A percentile compares a stretch with the other conserved stretches of the same genome.
These are phyloP conservation scores for Dicyrtomina minuta DNA, from an alignment of 2,888 invertebrate genomes.

Conservation along the genomic window DNA sequence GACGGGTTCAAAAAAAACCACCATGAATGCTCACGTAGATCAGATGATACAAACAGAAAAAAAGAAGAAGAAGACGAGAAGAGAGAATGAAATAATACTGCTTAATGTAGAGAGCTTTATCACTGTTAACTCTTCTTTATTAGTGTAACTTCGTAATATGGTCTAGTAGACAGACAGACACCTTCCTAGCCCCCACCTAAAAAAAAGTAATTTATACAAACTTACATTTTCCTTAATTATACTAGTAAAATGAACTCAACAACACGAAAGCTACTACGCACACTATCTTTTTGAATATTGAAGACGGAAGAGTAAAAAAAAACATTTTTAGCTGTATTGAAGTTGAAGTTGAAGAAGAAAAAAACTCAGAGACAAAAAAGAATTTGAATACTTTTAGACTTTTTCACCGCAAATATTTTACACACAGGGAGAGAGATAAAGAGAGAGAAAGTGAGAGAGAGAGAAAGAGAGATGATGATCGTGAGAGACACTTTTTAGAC, in stretches of 20 bases:
- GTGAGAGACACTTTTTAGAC: too few species aligned
- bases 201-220: not conserved
- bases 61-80: too few species aligned
- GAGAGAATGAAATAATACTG: slow-evolving; percentile 19
- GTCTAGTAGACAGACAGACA: slow-evolving; percentile 7
- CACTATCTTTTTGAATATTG: not conserved
- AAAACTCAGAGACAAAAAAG: not conserved
- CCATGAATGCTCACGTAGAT: slow-evolving; percentile 21
- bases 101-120: slow-evolving; percentile 49
- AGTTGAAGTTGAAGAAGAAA: not conserved
- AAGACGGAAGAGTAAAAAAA: not conserved
- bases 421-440: too few species aligned
- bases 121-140: slow-evolving; percentile 44
- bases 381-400: too few species aligned
- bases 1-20: too few species aligned
- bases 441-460: too few species aligned
- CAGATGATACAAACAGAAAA: not conserved
- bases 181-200: not conserved
- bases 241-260: not conserved
- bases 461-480: too few species aligned
- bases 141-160: slow-evolving; percentile 4
- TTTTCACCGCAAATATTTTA: too few species aligned
- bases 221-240: not conserved
- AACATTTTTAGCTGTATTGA: not conserved
- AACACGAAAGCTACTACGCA: not conserved